A percentile compares a stretch with the other conserved stretches of the same genome.
Evolutionary conservation across 2,888 invertebrate genomes (phyloP).

Genomic region (Spialia ferax): DNA sequence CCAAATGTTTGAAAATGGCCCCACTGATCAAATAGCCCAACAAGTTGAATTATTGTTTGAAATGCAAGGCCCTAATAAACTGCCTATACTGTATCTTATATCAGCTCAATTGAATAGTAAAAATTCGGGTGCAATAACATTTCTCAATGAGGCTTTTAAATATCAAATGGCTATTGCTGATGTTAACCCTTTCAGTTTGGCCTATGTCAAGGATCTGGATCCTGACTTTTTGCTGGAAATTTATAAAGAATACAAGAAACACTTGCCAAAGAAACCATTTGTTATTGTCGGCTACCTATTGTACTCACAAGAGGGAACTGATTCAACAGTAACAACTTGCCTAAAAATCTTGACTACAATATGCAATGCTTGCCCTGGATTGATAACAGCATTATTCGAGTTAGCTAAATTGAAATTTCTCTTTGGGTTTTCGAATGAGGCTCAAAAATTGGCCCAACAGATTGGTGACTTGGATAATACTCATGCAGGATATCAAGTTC

Average conservation of each 20-base stretch:
- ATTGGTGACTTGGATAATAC: slow-evolving; percentile 93
- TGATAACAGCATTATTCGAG: slow-evolving; percentile 89
- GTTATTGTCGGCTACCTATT: slow-evolving; percentile 76
- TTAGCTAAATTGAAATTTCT: slow-evolving; percentile 93
- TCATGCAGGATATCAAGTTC: slow-evolving; percentile 93
- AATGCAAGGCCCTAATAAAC: slow-evolving; percentile 89
- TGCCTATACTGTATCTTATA: slow-evolving; percentile 90
- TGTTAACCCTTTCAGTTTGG: slow-evolving; percentile 89
- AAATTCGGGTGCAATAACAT: slow-evolving; percentile 84
- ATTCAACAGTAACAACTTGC: slow-evolving; percentile 83
- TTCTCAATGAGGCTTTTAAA: slow-evolving; percentile 88
- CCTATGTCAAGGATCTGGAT: slow-evolving; percentile 92
- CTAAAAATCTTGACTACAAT: slow-evolving; percentile 90
- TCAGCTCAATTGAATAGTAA: slow-evolving; percentile 88
- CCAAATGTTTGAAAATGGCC: slow-evolving; percentile 91
- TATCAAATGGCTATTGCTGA: slow-evolving; percentile 69
- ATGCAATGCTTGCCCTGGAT: slow-evolving; percentile 93
- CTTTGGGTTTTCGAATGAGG: slow-evolving; percentile 91
- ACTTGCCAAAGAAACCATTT: slow-evolving; percentile 89
- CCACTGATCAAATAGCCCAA: slow-evolving; percentile 91
- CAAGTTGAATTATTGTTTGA: slow-evolving; percentile 96
- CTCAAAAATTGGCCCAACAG: slow-evolving; percentile 90
- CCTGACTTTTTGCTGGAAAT: slow-evolving; percentile 95
- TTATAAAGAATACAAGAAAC: slow-evolving; percentile 91
- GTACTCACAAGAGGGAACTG: slow-evolving; percentile 78